Percentiles rank a stretch among this genome's conserved stretches.
These are phyloP conservation scores for Phocoena sinus DNA, from an alignment of 2,113 vertebrate genomes.

Conservation along the genomic window DNA sequence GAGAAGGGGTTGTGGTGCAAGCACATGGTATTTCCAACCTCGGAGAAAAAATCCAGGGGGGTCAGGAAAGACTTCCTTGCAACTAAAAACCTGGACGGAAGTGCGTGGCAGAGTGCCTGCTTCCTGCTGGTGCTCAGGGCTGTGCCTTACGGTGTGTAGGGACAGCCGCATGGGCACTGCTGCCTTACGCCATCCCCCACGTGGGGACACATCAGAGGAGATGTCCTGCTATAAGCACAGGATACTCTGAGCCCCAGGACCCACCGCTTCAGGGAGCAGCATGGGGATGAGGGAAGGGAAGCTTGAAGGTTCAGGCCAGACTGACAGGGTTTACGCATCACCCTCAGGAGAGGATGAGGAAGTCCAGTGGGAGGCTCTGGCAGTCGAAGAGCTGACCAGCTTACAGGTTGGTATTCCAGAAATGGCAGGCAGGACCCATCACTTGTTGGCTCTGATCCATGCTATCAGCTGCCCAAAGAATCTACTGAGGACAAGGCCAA, in stretches of 20 bases:
- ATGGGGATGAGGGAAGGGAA: neutral
- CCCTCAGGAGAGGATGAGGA: neutral
- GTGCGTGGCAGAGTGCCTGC: neutral
- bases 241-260: neutral
- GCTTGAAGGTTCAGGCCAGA: neutral
- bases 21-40: neutral
- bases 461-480: neutral
- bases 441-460: neutral
- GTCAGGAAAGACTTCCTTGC: neutral
- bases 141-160: neutral
- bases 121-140: neutral
- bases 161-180: too few species aligned
- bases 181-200: too few species aligned
- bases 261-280: neutral
- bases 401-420: too few species aligned
- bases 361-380: neutral
- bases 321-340: neutral
- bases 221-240: neutral
- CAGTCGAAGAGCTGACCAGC: neutral
- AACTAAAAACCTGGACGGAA: neutral
- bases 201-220: neutral
- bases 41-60: neutral
- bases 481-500: neutral
- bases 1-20: neutral
- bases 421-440: neutral